A percentile compares a stretch with the other conserved stretches of the same genome.
Conservation (phyloP, 2,888 invertebrate species). For the Acronicta leporina region DNA sequence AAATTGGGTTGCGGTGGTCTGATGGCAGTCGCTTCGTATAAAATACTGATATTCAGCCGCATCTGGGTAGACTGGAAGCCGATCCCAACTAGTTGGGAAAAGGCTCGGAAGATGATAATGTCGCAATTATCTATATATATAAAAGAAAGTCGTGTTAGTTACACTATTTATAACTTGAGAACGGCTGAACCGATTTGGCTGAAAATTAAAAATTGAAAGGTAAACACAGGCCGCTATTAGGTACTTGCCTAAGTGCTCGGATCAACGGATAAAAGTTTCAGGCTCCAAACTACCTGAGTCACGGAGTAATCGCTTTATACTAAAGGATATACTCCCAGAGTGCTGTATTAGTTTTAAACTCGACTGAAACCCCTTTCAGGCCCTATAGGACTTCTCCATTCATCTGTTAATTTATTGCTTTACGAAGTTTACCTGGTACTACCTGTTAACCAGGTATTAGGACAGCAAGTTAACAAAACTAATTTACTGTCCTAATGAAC, state of each 20-base stretch:
- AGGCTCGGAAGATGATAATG: too few relatives aligned
- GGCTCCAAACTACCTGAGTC: constrained; percentile 36
- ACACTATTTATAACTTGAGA: too few relatives aligned
- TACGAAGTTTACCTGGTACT: not conserved
- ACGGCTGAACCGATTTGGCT: too few relatives aligned
- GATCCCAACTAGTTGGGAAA: too few relatives aligned
- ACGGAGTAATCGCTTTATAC: constrained; percentile 23
- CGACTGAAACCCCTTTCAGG: constrained; percentile 17
- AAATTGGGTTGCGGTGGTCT: too few relatives aligned
- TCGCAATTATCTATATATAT: too few relatives aligned
- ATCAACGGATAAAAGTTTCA: constrained; percentile 50
- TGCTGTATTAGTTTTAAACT: constrained; percentile 45
- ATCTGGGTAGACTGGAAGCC: too few relatives aligned
- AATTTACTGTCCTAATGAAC: not conserved
- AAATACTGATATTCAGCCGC: too few relatives aligned
- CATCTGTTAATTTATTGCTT: not conserved
- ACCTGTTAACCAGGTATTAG: not conserved
- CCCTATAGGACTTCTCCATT: constrained; percentile 8
- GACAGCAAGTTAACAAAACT: too few relatives aligned
- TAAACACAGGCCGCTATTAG: constrained; percentile 4
- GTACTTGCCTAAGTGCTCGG: constrained; percentile 19
- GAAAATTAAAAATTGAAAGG: too few relatives aligned
- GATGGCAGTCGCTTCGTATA: too few relatives aligned
- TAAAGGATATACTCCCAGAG: constrained; percentile 32
- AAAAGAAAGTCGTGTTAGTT: too few relatives aligned